Base-by-base conservation (phyloP, 2,888 invertebrate genomes). In the Digitonthophagus gazella region DNA sequence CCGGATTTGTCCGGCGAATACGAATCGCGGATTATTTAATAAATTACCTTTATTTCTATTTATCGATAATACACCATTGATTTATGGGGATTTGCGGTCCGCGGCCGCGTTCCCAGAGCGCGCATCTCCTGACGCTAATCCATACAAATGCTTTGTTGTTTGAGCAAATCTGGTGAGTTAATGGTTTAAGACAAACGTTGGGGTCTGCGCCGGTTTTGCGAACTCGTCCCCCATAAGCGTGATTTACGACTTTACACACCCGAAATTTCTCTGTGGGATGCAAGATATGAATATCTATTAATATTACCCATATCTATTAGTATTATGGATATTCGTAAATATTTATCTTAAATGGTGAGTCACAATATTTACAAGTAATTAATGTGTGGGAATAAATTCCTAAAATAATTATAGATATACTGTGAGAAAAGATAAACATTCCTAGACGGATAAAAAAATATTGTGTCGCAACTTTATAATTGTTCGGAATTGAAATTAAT, bases 41-140 rank as follows among this genome's bases (percentile, higher is more conserved):
- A 61, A 61, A 61, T 61, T 61, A 61, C 61, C 61, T 61, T 61
- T 61, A 61, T 61, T 61, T 61, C 61, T 61, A 61, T 61, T 61
- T 61, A 61, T 61, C 20, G 61, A 61, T 61, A 61, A 61, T 61
- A 20, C n/a, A 19, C 16, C 61, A 61, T 61, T 61, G 61, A 61
- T 61, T 61, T 61, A 61, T 61, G 61, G 61, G 19, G 18, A 20
- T 18, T 61, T 19, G 8, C 16, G 16, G 15, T 57, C n/a, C 6
- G 57, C 11, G 1, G 16, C 14, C 57, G 61, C n/a, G 20, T 44
- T 44, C 28, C 16, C 61, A 61, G 20, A 19, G 19, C 61, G 20
- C 61, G 18, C n/a, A 6, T 44, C 28, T 44, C 28, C 28, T 16
- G 61, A 61, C 61, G 18, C 18, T 61, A 61, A 61, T 18, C 61